phyloP scores from a whole-genome alignment of 2,113 vertebrate genomes.

The Oryzias celebensis region DNA sequence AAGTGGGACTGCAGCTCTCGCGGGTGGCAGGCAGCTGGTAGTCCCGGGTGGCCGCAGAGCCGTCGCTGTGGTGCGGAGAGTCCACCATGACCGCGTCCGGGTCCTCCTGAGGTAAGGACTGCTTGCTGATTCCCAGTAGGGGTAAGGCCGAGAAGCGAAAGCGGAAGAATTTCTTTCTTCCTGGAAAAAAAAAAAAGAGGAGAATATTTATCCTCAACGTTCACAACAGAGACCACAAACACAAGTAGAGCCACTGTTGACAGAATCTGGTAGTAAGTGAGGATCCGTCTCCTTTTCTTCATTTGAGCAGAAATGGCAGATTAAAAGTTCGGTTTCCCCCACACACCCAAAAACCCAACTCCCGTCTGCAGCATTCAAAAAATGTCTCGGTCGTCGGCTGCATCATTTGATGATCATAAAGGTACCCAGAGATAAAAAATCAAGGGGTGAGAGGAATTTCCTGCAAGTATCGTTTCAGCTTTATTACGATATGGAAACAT shows the following conservation, averaged over 20 bases:
- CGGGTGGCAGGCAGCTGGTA: constrained; percentile 88
- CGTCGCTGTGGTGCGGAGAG: constrained; percentile 82
- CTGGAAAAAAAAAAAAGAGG: constrained; percentile 19
- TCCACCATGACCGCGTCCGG: constrained; percentile 91
- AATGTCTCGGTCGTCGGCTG: no score
- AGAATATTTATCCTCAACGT: background rate
- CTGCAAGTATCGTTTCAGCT: no score
- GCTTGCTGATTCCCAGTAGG: constrained; percentile 90
- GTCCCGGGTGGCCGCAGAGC: constrained; percentile 87
- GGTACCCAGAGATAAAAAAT: no score
- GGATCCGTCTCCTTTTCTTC: no score
- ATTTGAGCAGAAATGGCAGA: no score
- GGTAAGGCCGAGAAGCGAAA: constrained; percentile 88
- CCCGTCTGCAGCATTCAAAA: no score
- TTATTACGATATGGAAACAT: no score
- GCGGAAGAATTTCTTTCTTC: constrained; percentile 87
- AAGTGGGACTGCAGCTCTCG: constrained; percentile 91
- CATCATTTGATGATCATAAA: no score
- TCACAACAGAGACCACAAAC: background rate
- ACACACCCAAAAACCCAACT: no score
- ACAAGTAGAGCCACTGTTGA: background rate
- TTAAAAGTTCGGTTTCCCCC: no score
- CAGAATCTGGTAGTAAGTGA: no score
- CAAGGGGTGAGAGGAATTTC: no score
- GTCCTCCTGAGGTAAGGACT: constrained; percentile 95